Percentiles rank a stretch among this genome's conserved stretches.
These are phyloP conservation scores for Zaprionus gabonicus DNA, from an alignment of 1,140 invertebrate species.

Conservation along the genomic window DNA sequence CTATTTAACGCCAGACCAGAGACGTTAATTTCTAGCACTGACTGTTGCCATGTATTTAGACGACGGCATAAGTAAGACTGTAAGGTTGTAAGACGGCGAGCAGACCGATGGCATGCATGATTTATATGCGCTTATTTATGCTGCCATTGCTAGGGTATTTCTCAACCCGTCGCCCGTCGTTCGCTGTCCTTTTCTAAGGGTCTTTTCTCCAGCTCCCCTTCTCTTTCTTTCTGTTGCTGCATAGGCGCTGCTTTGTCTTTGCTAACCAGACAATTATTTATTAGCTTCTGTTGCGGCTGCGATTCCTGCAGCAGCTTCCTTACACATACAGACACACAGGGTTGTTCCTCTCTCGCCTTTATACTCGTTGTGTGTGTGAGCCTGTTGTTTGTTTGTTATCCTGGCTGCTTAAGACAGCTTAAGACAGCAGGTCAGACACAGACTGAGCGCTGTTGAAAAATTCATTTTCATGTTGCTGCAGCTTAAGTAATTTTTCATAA, in stretches of 20 bases:
- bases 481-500: constrained; percentile 80
- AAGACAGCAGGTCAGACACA: constrained; percentile 63
- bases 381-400: constrained; percentile 55
- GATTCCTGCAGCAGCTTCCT: constrained; percentile 28
- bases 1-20: constrained; percentile 24
- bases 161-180: constrained; percentile 52
- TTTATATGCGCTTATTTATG: constrained; percentile 74
- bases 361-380: constrained; percentile 21
- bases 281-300: constrained; percentile 60
- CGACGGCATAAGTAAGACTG: constrained; percentile 26
- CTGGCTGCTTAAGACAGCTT: constrained; percentile 67
- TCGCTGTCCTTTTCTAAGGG: background rate
- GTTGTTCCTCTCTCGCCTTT: constrained; percentile 15
- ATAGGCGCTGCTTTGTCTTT: constrained; percentile 65
- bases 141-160: constrained; percentile 52
- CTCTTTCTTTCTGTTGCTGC: background rate
- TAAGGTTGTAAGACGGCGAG: background rate
- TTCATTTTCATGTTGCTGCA: constrained; percentile 77
- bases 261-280: constrained; percentile 80
- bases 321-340: constrained; percentile 7
- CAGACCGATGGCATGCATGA: constrained; percentile 55
- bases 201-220: background rate
- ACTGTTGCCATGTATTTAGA: constrained; percentile 50
- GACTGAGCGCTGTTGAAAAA: constrained; percentile 72
- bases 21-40: constrained; percentile 62